Evolutionary conservation across 2,797 vertebrate genomes (phyloP).

Genomic region (Distichodus sexfasciatus): DNA sequence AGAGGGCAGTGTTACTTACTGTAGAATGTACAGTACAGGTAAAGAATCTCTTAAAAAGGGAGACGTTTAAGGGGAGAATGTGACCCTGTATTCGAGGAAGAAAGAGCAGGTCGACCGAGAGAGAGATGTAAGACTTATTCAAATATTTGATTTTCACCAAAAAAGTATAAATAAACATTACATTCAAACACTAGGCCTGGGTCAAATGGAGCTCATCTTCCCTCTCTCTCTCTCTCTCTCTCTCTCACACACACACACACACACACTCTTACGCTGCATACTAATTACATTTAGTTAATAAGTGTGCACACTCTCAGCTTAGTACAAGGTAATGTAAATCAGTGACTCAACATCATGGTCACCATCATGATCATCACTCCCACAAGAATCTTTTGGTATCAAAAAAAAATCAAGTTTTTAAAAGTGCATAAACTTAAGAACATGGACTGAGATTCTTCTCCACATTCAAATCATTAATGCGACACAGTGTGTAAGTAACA

Average conservation of each 20-base stretch:
- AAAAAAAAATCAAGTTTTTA: conserved; percentile 41
- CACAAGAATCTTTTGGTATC: conserved; percentile 26
- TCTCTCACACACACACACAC: conserved; percentile 53
- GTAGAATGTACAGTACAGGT: conserved; percentile 1
- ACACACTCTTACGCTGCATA: conserved; percentile 42
- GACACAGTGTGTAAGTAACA: not conserved
- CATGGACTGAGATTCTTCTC: not conserved
- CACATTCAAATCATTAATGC: not conserved
- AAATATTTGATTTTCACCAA: not conserved
- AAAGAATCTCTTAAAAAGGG: not conserved
- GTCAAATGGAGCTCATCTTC: not conserved
- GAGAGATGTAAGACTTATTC: not conserved
- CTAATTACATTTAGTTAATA: not conserved
- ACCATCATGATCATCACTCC: not conserved
- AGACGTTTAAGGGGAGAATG: not conserved
- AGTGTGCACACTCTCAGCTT: conserved; percentile 13
- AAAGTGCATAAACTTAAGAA: conserved; percentile 37
- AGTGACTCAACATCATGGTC: not conserved
- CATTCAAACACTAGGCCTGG: conserved; percentile 32
- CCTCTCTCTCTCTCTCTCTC: conserved; percentile 11
- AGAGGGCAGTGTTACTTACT: conserved; percentile 11
- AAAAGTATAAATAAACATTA: conserved; percentile 6
- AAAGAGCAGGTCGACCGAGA: not conserved
- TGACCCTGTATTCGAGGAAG: conserved; percentile 18
- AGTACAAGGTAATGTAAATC: conserved; percentile 3